These are phyloP conservation scores for Physella acuta DNA, from an alignment of 1,140 invertebrate genomes.

Conservation along the genomic window DNA sequence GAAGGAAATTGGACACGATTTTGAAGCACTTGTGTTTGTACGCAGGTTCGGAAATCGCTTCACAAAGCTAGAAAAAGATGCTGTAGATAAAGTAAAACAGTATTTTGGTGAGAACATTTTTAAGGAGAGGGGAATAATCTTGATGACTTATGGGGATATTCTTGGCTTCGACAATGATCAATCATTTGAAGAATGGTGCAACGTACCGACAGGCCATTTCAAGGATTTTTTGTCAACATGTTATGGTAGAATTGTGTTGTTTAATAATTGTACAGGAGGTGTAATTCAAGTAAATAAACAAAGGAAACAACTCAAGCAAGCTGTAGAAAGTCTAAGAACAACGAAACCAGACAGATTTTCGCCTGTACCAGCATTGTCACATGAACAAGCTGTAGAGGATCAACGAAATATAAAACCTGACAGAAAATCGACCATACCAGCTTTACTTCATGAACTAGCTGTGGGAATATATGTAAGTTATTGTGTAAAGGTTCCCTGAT, in stretches of 20 bases:
- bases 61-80: constrained; percentile 2
- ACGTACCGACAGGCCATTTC: background rate
- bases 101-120: constrained; percentile 2
- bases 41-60: background rate
- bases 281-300: background rate
- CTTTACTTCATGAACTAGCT: too few species aligned
- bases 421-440: too few species aligned
- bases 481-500: too few species aligned
- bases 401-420: too few species aligned
- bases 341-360: too few species aligned
- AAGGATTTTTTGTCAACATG: background rate
- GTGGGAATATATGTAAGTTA: too few species aligned
- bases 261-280: background rate
- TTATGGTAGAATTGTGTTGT: background rate
- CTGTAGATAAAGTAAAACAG: background rate
- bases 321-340: too few species aligned
- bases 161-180: background rate
- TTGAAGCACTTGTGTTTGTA: background rate
- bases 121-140: constrained; percentile 6
- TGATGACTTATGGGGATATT: too few species aligned
- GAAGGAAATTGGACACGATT: too few species aligned
- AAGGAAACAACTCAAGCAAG: too few species aligned
- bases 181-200: constrained; percentile 2
- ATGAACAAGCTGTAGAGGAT: too few species aligned
- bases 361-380: too few species aligned